These are phyloP conservation scores for Xiphophorus birchmanni DNA, from an alignment of 2,797 vertebrate species.

Conservation along the genomic window DNA sequence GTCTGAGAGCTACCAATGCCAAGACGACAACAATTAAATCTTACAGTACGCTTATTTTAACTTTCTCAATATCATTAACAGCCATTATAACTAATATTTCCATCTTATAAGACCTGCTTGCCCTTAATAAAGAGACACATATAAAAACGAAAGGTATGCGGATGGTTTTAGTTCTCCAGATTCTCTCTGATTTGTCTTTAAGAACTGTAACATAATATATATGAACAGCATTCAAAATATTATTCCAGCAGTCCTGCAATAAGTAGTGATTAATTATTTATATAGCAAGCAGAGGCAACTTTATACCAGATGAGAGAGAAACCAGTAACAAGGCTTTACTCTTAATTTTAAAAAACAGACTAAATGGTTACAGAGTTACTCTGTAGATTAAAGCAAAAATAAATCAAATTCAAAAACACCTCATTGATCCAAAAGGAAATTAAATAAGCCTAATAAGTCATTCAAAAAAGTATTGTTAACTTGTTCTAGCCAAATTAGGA, in stretches of 20 bases:
- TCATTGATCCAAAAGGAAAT: constrained; percentile 20
- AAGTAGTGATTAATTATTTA: background rate
- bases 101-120: background rate
- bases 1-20: background rate
- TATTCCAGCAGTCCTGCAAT: background rate
- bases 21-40: background rate
- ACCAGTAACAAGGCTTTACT: background rate
- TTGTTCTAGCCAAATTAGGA: constrained; percentile 63
- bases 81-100: background rate
- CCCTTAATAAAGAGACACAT: background rate
- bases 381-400: too few species aligned
- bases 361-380: background rate
- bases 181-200: background rate
- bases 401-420: too few species aligned
- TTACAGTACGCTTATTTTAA: background rate
- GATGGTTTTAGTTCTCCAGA: background rate
- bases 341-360: background rate
- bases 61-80: background rate
- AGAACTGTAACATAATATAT: background rate
- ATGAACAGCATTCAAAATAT: background rate
- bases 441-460: constrained; percentile 30
- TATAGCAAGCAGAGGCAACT: background rate
- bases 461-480: constrained; percentile 54
- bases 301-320: background rate
- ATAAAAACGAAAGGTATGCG: background rate